Conservation (phyloP, 2,113 vertebrate species). For the Cynocephalus volans region DNA sequence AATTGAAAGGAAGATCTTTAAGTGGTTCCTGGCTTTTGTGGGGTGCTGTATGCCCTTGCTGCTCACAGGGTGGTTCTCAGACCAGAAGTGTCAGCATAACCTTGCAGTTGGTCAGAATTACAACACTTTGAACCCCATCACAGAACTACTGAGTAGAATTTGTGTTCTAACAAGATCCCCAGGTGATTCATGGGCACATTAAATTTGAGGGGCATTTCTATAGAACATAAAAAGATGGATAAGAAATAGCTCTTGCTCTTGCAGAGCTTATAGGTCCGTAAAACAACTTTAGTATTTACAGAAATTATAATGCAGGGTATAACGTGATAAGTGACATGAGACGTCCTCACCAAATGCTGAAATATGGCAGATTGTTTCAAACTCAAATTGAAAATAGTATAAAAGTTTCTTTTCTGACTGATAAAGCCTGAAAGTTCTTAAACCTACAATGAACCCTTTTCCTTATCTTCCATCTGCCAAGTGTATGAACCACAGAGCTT, state of each 20-base stretch:
- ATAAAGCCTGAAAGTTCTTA: slow-evolving; percentile 68
- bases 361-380: slow-evolving; percentile 69
- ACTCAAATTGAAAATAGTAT: slow-evolving; percentile 65
- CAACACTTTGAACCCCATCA: neutral
- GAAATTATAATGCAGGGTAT: slow-evolving; percentile 54
- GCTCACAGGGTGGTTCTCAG: neutral
- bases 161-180: neutral
- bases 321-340: slow-evolving; percentile 64
- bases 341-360: slow-evolving; percentile 57
- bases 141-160: neutral
- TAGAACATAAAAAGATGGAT: slow-evolving; percentile 32
- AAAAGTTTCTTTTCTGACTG: slow-evolving; percentile 68
- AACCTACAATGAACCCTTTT: slow-evolving; percentile 27
- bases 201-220: neutral
- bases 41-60: neutral
- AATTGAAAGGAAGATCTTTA: neutral
- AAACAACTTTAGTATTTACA: slow-evolving; percentile 67
- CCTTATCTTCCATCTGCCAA: neutral
- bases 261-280: slow-evolving; percentile 57
- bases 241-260: slow-evolving; percentile 59
- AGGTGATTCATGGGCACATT: neutral
- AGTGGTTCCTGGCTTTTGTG: neutral
- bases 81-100: neutral
- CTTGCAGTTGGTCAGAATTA: neutral
- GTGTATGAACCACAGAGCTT: slow-evolving; percentile 1